Evolutionary conservation across 2,888 invertebrate species (phyloP), one percentile per base, ranked within the genome.

Genomic region (Cheilosia vernalis): DNA sequence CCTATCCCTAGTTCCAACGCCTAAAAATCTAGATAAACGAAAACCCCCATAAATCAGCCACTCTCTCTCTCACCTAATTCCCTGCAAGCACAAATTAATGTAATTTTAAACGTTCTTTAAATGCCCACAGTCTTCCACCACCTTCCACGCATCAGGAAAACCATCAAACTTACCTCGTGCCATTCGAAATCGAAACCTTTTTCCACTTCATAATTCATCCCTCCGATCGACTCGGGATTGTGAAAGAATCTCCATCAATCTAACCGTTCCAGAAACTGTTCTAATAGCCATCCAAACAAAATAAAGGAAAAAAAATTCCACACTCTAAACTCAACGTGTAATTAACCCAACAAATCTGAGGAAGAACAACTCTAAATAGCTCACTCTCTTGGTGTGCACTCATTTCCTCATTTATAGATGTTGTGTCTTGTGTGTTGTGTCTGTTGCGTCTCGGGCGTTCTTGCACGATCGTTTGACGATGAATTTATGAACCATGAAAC

Each of bases 401-500:
- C 63, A 74, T 84, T 84, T 84, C 74, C 51, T 80, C 17, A 15
- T 47, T 2, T 44, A 10, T 33, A 10, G 5, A 27, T 44, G 44
- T 44, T 44, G 33, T 30, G 9, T 1, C 4, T 19, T 1, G 27
- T 7, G 1, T 47, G 17, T 47, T 17, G 13, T 37, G 13, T 13
- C 37, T 47, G 47, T 69, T 55, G 37, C 49, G 19, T 40, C 55
- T 67, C 47, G 60, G 56, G 55, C 24, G 15, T 47, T 55, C 60
- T 53, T 64, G 55, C 77, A 72, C 72, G 72, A 84, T 80, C 84
- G 60, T 84, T 84, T 74, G 80, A 40, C 74, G 55, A 70, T n/a
- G 74, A 84, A 80, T 84, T 84, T 84, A 84, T 74, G 84, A 84
- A 80, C 80, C 80, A 74, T 84, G 84, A 84, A 84, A 80, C 74